Conservation (phyloP, 2,113 vertebrate species). For the Planiliza haematocheilus region DNA sequence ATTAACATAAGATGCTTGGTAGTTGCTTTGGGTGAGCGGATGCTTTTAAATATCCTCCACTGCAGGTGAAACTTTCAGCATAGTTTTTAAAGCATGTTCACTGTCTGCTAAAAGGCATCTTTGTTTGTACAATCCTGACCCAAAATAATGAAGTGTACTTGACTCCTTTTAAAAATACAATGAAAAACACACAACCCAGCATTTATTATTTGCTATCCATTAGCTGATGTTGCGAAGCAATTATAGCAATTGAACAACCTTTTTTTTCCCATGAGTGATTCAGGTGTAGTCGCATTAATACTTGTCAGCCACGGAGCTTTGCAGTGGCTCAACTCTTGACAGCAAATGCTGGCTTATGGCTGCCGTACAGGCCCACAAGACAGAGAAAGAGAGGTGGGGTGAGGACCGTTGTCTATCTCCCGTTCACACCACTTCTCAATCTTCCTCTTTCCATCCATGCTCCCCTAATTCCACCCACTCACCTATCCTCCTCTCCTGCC, state of each 20-base stretch:
- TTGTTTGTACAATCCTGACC: conserved; percentile 48
- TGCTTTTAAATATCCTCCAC: conserved; percentile 3
- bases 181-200: conserved; percentile 25
- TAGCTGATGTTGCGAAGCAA: conserved; percentile 58
- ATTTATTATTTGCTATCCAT: conserved; percentile 48
- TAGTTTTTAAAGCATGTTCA: conserved; percentile 10
- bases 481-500: conserved; percentile 61
- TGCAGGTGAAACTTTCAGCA: conserved; percentile 29
- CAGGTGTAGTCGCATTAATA: conserved; percentile 41
- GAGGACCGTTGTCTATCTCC: conserved; percentile 45
- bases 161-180: conserved; percentile 57
- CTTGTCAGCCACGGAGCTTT: conserved; percentile 13
- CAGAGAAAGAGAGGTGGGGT: neutral
- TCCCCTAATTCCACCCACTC: conserved; percentile 26
- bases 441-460: conserved; percentile 3
- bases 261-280: conserved; percentile 28
- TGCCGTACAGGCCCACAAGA: conserved; percentile 17
- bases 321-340: conserved; percentile 5
- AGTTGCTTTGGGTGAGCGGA: neutral
- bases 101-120: conserved; percentile 26
- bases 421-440: conserved; percentile 39
- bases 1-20: conserved; percentile 49
- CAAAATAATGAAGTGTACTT: conserved; percentile 44
- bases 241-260: conserved; percentile 39
- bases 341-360: conserved; percentile 18